These are phyloP conservation scores for Pelobates fuscus DNA, from an alignment of 2,113 vertebrate genomes.

Conservation along the genomic window DNA sequence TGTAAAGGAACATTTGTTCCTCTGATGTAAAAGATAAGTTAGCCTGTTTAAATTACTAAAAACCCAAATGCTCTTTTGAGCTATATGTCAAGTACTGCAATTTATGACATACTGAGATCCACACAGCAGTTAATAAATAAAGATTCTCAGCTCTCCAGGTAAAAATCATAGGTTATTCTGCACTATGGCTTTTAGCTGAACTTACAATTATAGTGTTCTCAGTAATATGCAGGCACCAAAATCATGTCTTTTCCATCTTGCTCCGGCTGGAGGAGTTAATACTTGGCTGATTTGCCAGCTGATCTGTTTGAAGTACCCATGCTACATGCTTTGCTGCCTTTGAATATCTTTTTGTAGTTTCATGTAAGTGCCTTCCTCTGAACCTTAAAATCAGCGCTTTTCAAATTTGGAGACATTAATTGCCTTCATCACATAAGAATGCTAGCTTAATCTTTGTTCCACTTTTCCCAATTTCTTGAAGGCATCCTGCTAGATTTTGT, in stretches of 20 bases:
- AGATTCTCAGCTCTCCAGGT: background rate
- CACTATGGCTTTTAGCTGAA: background rate
- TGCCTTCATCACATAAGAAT: conserved; percentile 48
- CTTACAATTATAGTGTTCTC: conserved; percentile 9
- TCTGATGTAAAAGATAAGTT: background rate
- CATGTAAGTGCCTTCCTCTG: conserved; percentile 33
- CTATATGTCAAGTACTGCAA: conserved; percentile 5
- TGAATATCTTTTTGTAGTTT: conserved; percentile 32
- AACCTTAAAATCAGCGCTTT: conserved; percentile 40
- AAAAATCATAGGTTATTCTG: conserved; percentile 21
- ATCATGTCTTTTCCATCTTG: conserved; percentile 8
- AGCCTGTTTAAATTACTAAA: background rate
- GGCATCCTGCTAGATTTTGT: conserved; percentile 36
- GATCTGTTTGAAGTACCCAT: conserved; percentile 23
- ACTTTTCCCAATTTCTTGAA: conserved; percentile 30
- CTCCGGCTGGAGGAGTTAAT: conserved; percentile 34
- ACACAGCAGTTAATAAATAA: conserved; percentile 3
- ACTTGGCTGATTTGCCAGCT: conserved; percentile 28
- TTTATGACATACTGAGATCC: conserved; percentile 23
- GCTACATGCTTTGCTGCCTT: conserved; percentile 21
- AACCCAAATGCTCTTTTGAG: conserved; percentile 4
- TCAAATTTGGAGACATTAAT: conserved; percentile 39
- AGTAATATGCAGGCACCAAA: conserved; percentile 28
- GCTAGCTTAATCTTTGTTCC: conserved; percentile 28
- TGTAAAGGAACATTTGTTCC: background rate